phyloP scores from a whole-genome alignment of 1,140 invertebrate genomes.

The Parapsyche elsis region DNA sequence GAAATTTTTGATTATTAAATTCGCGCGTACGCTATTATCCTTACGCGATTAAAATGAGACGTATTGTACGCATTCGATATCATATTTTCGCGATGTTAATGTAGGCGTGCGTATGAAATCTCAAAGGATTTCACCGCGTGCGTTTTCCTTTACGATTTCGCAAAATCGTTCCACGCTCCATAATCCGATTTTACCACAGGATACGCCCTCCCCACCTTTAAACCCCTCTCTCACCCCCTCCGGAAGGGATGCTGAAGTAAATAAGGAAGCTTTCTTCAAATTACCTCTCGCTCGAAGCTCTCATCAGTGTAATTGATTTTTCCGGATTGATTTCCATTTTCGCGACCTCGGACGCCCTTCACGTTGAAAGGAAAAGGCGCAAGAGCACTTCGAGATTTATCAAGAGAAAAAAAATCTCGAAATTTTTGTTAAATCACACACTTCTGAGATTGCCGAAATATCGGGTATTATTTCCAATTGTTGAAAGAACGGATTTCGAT shows the following conservation, averaged over 20 bases:
- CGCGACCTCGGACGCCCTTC: neutral
- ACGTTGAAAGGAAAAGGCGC: neutral
- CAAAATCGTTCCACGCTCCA: neutral
- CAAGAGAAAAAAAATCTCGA: neutral
- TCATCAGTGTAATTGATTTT: constrained; percentile 29
- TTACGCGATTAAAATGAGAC: too few species aligned
- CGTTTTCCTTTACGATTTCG: neutral
- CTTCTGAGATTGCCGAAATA: neutral
- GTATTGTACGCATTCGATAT: neutral
- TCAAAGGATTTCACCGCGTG: neutral
- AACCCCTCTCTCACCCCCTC: neutral
- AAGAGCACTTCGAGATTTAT: neutral
- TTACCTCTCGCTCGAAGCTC: constrained; percentile 8
- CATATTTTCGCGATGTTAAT: neutral
- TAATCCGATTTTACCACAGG: constrained; percentile 19
- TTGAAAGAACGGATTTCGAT: constrained; percentile 5
- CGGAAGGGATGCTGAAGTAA: constrained; percentile 1
- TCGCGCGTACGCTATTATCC: too few species aligned
- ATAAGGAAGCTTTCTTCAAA: constrained; percentile 24
- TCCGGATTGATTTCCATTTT: constrained; percentile 35
- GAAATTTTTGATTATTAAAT: too few species aligned
- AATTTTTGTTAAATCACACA: neutral
- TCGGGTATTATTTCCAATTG: constrained; percentile 3
- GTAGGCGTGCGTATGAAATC: neutral
- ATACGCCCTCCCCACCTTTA: neutral